Evolutionary conservation across 2,113 vertebrate genomes (phyloP), one percentile per base, ranked within the genome.

Genomic region (Poeciliopsis occidentalis): DNA sequence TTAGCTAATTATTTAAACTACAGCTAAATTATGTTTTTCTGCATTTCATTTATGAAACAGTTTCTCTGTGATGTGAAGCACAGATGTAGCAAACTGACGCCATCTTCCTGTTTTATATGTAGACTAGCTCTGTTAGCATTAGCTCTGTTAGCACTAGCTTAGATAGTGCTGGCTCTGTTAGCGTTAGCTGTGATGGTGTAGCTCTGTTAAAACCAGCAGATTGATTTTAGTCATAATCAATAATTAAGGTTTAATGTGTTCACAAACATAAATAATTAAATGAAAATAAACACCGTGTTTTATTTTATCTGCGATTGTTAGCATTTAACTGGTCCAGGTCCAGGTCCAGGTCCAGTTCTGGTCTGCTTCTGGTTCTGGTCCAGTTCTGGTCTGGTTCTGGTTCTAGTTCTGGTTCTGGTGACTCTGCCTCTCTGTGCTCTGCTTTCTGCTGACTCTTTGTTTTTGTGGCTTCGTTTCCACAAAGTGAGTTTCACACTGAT

Each of bases 11-110:
- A 47, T 57, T 17, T 51, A 17, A 51, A 51, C 47, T 22, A 7
- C 51, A 24, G 17, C 6, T 8, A 54, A 54, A 54, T 22, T 2
- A 54, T 24, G 24, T 54, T 51, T 57, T 57, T 57, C 51, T 57
- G 51, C 8, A 10, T 57, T 57, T 57, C 51, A 57, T 8, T 24
- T 57, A n/a, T 8, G n/a, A 60, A 47, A 47, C 4, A 5, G 13
- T 0, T 68, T 29, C 47, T 80, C 78, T 77, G 60, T 67, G 37
- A 2, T n/a, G 30, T 64, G 17, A 87, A 87, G 87, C 85, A 87
- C 85, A 89, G 87, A 66, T 71, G 69, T 76, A 82, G 71, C 68
- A 61, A 60, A 66, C n/a, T 51, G 24, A 66, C 37, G 34, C 19
- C 13, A 24, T 37, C 26, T 4, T 34, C 8, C 29, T 71, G 66